phyloP scores from a whole-genome alignment of 2,797 vertebrate species.

The Novumbra hubbsi region DNA sequence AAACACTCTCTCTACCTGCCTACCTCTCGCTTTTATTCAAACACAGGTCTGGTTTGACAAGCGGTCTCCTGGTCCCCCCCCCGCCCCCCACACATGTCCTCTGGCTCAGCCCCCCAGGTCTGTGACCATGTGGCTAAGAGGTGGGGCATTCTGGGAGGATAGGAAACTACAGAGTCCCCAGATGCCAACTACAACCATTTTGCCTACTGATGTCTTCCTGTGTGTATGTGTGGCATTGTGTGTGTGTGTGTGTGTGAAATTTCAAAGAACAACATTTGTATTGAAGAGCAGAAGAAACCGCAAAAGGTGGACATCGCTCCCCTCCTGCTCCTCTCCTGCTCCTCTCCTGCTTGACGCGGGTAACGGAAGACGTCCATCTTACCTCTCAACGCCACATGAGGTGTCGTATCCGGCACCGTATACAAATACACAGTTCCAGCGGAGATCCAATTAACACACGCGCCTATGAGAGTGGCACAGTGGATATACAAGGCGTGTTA shows the following conservation, averaged over 20 bases:
- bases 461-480: constrained; percentile 61
- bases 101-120: constrained; percentile 34
- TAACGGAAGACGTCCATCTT: constrained; percentile 46
- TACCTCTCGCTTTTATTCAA: constrained; percentile 54
- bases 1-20: constrained; percentile 35
- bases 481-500: constrained; percentile 72
- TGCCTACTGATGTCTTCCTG: constrained; percentile 2
- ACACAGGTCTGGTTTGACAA: constrained; percentile 64
- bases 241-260: neutral
- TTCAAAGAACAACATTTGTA: neutral
- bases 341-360: constrained; percentile 29
- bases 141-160: neutral
- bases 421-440: constrained; percentile 44
- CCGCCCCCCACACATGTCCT: constrained; percentile 70
- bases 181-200: neutral
- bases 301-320: constrained; percentile 37
- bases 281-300: constrained; percentile 4
- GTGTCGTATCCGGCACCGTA: constrained; percentile 42
- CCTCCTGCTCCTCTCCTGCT: constrained; percentile 24
- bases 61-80: constrained; percentile 63
- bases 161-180: neutral
- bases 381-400: constrained; percentile 47
- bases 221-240: neutral
- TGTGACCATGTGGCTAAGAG: neutral
- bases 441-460: constrained; percentile 68